phyloP scores from a whole-genome alignment of 2,797 vertebrate genomes.

The Myotis daubentonii region DNA sequence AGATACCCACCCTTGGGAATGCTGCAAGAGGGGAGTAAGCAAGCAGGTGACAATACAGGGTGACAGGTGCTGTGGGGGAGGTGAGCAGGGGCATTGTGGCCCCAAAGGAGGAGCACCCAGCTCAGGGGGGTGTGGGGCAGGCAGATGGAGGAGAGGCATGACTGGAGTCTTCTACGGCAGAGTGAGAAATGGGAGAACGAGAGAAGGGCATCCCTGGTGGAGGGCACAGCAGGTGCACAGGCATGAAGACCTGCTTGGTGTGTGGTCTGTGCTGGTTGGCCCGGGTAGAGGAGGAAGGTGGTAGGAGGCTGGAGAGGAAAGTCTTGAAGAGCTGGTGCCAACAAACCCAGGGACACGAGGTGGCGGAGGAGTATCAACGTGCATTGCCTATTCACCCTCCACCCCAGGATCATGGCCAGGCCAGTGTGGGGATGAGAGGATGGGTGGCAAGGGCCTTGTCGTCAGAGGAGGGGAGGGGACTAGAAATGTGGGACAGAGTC shows the following conservation, averaged over 20 bases:
- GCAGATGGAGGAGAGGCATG: neutral
- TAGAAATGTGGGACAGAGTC: neutral
- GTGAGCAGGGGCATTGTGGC: rapidly evolving
- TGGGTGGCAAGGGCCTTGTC: neutral
- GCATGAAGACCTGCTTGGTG: neutral
- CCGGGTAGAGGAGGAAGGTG: neutral
- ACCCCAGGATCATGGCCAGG: neutral
- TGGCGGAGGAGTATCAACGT: neutral
- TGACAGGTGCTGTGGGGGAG: neutral
- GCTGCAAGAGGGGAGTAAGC: neutral
- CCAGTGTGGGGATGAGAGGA: neutral
- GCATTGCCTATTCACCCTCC: neutral
- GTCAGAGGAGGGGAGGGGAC: neutral
- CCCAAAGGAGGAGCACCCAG: neutral
- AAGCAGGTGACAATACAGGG: neutral
- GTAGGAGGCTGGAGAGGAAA: neutral
- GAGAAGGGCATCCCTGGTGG: neutral
- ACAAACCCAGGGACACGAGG: neutral
- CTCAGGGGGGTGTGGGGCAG: rapidly evolving
- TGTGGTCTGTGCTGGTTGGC: neutral
- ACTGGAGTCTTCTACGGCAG: neutral
- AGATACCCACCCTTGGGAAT: neutral
- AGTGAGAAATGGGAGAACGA: too few species aligned
- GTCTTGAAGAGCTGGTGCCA: neutral
- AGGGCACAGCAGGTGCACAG: neutral